Conservation (phyloP, 2,888 invertebrate genomes). For the Watsonalla cultraria region DNA sequence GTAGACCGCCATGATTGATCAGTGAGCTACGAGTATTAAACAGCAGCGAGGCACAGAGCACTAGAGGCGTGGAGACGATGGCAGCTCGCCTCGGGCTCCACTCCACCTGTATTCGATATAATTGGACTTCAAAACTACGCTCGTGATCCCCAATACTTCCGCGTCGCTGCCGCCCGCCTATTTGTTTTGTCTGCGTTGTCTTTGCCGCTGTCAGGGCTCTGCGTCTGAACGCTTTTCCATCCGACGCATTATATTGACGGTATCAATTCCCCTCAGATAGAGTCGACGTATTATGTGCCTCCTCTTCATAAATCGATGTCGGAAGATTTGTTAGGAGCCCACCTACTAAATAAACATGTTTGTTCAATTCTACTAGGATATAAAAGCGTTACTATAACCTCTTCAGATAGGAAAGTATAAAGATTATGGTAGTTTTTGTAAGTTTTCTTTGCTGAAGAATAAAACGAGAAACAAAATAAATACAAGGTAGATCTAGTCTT, state of each 20-base stretch:
- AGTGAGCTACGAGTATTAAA: background rate
- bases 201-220: conserved; percentile 65
- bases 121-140: conserved; percentile 77
- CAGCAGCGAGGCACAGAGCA: background rate
- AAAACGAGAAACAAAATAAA: no score
- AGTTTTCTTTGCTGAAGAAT: no score
- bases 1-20: background rate
- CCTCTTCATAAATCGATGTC: conserved; percentile 9
- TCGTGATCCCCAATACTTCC: conserved; percentile 76
- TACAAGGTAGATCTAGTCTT: background rate
- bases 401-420: no score
- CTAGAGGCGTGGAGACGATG: conserved; percentile 15
- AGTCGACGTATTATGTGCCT: conserved; percentile 32
- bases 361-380: no score
- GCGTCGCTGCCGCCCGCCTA: conserved; percentile 64
- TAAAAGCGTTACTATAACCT: no score
- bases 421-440: no score
- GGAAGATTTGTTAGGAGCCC: background rate
- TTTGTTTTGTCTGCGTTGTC: conserved; percentile 74
- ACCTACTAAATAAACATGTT: background rate
- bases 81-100: conserved; percentile 31
- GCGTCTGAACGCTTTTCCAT: conserved; percentile 68
- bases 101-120: conserved; percentile 68
- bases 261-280: conserved; percentile 64
- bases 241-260: conserved; percentile 66